A percentile compares a stretch with the other conserved stretches of the same genome.
Conservation (phyloP, 2,113 vertebrate species). For the Rostratula benghalensis region DNA sequence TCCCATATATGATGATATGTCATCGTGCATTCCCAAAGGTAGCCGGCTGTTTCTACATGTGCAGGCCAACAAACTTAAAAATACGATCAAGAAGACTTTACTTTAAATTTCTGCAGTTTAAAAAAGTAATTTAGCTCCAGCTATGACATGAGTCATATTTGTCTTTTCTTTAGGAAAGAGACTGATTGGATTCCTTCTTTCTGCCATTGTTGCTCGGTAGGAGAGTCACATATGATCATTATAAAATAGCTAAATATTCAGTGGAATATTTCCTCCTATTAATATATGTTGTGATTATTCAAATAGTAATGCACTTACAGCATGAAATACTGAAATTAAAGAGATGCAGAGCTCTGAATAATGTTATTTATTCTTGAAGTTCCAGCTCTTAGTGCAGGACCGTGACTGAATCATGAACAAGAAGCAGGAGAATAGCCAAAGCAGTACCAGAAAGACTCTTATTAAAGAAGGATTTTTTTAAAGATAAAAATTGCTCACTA, state of each 20-base stretch:
- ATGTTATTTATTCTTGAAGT: not conserved
- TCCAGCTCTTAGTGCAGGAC: not conserved
- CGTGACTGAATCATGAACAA: not conserved
- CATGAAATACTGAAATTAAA: not conserved
- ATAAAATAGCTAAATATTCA: not conserved
- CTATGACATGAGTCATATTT: not conserved
- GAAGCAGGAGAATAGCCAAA: not conserved
- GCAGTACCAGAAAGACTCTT: not conserved
- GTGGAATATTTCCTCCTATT: not conserved
- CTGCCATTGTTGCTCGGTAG: not conserved
- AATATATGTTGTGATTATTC: not conserved
- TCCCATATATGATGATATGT: not conserved
- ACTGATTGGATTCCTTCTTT: not conserved
- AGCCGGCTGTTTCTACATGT: not conserved
- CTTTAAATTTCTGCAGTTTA: not conserved
- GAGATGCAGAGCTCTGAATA: not conserved
- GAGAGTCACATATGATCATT: not conserved
- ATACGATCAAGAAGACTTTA: not conserved
- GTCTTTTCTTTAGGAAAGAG: conserved; percentile 27
- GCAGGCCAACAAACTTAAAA: not conserved
- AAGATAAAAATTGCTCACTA: not conserved
- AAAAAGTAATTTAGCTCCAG: not conserved
- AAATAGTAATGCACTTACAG: not conserved
- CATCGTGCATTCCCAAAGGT: not conserved
- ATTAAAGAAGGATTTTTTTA: not conserved